Evolutionary conservation across 2,888 invertebrate species (phyloP).

Genomic region (Phyto melanocephala): DNA sequence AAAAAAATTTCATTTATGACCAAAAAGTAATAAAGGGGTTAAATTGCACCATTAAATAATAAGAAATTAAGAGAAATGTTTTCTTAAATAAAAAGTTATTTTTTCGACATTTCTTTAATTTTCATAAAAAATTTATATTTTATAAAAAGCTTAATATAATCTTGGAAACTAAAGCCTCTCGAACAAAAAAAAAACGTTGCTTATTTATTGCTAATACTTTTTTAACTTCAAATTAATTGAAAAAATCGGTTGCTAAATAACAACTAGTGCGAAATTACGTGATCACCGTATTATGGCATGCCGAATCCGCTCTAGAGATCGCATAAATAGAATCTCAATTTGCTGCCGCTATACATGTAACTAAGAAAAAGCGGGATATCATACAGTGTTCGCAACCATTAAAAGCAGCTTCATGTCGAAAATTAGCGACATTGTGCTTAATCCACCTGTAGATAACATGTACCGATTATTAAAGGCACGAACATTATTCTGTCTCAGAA

Average conservation of each 20-base stretch:
- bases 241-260: too few species aligned
- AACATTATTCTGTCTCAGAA: slow-evolving; percentile 66
- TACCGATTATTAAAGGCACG: slow-evolving; percentile 62
- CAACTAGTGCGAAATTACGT: too few species aligned
- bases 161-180: too few species aligned
- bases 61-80: background rate
- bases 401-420: slow-evolving; percentile 66
- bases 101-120: too few species aligned
- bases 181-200: too few species aligned
- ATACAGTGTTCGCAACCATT: slow-evolving; percentile 67
- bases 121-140: too few species aligned
- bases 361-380: slow-evolving; percentile 66
- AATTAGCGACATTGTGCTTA: slow-evolving; percentile 67
- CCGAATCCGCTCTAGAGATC: slow-evolving; percentile 12
- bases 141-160: too few species aligned
- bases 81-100: too few species aligned
- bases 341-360: slow-evolving; percentile 62
- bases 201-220: too few species aligned
- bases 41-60: background rate
- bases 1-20: background rate
- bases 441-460: slow-evolving; percentile 59
- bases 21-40: background rate
- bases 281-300: slow-evolving; percentile 47
- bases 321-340: slow-evolving; percentile 67
- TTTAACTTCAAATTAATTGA: too few species aligned